Evolutionary conservation across 2,888 invertebrate genomes (phyloP).

Genomic region (Hydriomena furcata): DNA sequence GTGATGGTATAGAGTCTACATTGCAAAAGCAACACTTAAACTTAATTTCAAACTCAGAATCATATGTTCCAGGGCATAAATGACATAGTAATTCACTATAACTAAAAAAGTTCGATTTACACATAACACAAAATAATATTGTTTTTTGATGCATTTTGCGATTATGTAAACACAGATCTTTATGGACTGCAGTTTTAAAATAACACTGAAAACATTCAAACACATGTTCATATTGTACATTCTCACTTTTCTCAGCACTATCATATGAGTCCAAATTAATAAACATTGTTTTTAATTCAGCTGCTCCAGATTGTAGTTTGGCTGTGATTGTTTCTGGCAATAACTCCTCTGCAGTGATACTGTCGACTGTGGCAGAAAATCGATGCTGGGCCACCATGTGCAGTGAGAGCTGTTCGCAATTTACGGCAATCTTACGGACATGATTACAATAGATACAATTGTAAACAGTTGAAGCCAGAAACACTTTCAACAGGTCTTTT

Average conservation of each 20-base stretch:
- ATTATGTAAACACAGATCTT: slow-evolving; percentile 93
- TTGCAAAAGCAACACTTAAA: slow-evolving; percentile 93
- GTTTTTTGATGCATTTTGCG: slow-evolving; percentile 94
- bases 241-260: slow-evolving; percentile 82
- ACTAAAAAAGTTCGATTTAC: slow-evolving; percentile 93
- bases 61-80: slow-evolving; percentile 91
- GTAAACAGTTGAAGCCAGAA: slow-evolving; percentile 87
- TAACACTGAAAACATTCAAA: slow-evolving; percentile 95
- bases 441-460: slow-evolving; percentile 94
- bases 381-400: slow-evolving; percentile 92
- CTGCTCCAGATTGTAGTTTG: slow-evolving; percentile 85
- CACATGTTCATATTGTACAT: slow-evolving; percentile 85
- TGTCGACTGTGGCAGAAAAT: slow-evolving; percentile 90
- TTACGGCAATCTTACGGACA: slow-evolving; percentile 92
- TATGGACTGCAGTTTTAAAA: slow-evolving; percentile 89
- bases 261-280: slow-evolving; percentile 90
- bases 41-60: slow-evolving; percentile 85
- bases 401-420: slow-evolving; percentile 90
- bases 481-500: slow-evolving; percentile 88
- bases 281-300: slow-evolving; percentile 85
- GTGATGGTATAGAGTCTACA: slow-evolving; percentile 90
- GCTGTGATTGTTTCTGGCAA: slow-evolving; percentile 88
- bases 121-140: slow-evolving; percentile 92
- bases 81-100: slow-evolving; percentile 94
- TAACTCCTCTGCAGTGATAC: slow-evolving; percentile 89